Conservation (phyloP, 2,113 vertebrate genomes). For the human (Homo sapiens) region DNA sequence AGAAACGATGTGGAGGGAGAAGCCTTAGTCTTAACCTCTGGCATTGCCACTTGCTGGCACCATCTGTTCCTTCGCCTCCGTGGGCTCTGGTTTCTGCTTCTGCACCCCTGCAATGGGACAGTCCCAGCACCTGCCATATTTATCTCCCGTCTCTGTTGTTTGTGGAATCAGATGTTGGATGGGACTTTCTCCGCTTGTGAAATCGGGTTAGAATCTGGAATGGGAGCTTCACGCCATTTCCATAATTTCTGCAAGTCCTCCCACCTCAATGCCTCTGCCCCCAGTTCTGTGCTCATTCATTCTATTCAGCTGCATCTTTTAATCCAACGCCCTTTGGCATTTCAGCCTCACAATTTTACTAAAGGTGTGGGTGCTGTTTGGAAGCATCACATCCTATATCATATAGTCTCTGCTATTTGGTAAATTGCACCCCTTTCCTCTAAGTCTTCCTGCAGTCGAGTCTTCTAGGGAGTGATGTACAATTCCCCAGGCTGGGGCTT, state of each 20-base stretch:
- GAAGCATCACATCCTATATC: background rate
- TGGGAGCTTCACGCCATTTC: background rate
- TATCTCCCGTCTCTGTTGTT: background rate
- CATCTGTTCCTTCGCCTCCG: background rate
- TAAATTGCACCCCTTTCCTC: background rate
- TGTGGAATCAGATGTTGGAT: too few species aligned
- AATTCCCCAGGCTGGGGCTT: too few species aligned
- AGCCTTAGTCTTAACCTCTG: background rate
- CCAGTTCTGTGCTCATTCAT: rapidly evolving
- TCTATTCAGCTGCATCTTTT: too few species aligned
- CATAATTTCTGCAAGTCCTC: background rate
- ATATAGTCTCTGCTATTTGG: background rate
- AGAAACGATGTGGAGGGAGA: background rate
- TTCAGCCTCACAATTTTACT: background rate
- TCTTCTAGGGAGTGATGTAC: background rate
- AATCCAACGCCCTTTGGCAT: background rate
- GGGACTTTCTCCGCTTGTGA: background rate
- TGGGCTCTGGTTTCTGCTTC: too few species aligned
- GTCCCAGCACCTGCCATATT: rapidly evolving
- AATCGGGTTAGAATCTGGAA: background rate
- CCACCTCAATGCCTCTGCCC: rapidly evolving
- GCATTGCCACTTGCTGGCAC: too few species aligned
- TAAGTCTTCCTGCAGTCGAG: background rate
- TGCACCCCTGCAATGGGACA: rapidly evolving
- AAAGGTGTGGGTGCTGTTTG: background rate